phyloP scores from a whole-genome alignment of 2,888 invertebrate species.

The Plutella xylostella region DNA sequence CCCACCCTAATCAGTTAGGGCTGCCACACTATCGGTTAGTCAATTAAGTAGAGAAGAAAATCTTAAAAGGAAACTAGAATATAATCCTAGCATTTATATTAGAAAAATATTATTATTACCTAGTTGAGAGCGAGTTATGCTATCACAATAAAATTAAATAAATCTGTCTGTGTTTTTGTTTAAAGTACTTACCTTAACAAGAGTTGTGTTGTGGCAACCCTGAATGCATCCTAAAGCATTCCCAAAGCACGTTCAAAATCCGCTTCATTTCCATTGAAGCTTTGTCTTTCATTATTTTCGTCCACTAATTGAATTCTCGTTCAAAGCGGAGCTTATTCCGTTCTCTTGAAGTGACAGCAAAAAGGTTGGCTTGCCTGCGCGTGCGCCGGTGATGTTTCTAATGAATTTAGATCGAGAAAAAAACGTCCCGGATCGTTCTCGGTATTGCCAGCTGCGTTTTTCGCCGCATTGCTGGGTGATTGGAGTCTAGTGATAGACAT shows the following conservation, averaged over 20 bases:
- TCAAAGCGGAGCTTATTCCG: conserved; percentile 51
- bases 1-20: conserved; percentile 38
- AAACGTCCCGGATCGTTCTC: conserved; percentile 23
- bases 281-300: conserved; percentile 24
- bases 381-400: conserved; percentile 32
- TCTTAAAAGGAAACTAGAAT: no score
- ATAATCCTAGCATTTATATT: no score
- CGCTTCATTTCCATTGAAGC: neutral
- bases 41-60: no score
- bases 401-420: conserved; percentile 56
- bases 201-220: neutral
- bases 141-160: no score
- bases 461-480: conserved; percentile 3
- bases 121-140: no score
- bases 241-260: neutral
- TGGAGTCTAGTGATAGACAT: no score
- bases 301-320: conserved; percentile 37
- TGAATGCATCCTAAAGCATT: neutral
- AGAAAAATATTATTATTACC: no score
- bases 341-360: conserved; percentile 58
- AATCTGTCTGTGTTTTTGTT: no score
- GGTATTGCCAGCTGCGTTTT: conserved; percentile 11
- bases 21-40: no score
- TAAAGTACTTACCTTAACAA: no score
- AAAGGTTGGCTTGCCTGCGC: conserved; percentile 45